These are phyloP conservation scores for Zaprionus bogoriensis DNA, from an alignment of 2,888 invertebrate genomes.

Conservation along the genomic window DNA sequence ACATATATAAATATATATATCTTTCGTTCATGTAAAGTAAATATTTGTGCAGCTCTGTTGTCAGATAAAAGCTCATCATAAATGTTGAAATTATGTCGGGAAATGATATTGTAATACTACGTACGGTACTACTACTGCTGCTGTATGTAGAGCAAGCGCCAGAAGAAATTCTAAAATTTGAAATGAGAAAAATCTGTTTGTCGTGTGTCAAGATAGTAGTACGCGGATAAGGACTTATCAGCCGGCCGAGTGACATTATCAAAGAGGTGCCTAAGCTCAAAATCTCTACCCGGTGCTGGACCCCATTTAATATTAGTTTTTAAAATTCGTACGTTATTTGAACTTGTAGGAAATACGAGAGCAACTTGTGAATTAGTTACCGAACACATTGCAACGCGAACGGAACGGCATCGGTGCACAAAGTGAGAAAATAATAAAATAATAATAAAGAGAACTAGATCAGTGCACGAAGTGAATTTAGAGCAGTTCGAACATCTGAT, in stretches of 20 bases:
- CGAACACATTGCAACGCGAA: conserved; percentile 47
- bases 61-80: conserved; percentile 26
- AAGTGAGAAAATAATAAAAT: conserved; percentile 7
- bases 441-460: neutral
- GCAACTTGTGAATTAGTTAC: conserved; percentile 47
- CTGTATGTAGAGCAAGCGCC: neutral
- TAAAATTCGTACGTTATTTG: conserved; percentile 51
- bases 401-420: conserved; percentile 46
- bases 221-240: conserved; percentile 62
- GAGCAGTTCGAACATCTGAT: neutral
- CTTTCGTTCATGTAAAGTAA: conserved; percentile 27
- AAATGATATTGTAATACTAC: conserved; percentile 11
- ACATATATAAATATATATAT: neutral
- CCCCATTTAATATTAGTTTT: conserved; percentile 54
- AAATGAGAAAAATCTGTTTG: conserved; percentile 8
- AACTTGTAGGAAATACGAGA: conserved; percentile 62
- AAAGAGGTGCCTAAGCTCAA: conserved; percentile 64
- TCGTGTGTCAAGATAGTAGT: conserved; percentile 52
- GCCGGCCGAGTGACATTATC: conserved; percentile 67
- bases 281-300: no score
- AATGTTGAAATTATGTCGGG: conserved; percentile 39
- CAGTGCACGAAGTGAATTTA: conserved; percentile 1
- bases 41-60: conserved; percentile 4
- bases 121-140: no score
- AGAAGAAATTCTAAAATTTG: conserved; percentile 1